phyloP scores from a whole-genome alignment of 2,113 vertebrate genomes.

The Miniopterus natalensis region DNA sequence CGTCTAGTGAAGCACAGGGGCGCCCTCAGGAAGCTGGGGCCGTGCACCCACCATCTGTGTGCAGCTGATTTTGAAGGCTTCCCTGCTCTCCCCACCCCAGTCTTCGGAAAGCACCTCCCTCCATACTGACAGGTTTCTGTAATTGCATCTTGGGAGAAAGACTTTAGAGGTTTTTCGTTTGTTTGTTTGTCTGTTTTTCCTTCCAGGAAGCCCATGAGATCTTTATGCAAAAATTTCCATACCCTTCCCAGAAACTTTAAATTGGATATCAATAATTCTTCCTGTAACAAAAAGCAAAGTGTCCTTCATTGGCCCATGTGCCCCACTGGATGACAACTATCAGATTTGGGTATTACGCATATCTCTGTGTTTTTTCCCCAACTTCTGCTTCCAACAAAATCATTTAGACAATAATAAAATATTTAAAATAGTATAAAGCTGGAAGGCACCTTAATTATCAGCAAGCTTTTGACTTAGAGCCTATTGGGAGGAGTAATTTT shows the following conservation, averaged over 20 bases:
- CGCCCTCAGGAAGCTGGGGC: background rate
- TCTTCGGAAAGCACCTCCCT: background rate
- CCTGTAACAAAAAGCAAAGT: background rate
- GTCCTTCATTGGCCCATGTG: background rate
- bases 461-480: conserved; percentile 1
- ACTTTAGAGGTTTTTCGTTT: background rate
- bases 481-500: background rate
- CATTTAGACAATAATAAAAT: conserved; percentile 11
- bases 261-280: background rate
- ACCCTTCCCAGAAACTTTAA: background rate
- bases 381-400: conserved; percentile 8
- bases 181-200: background rate
- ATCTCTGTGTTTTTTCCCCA: conserved; percentile 26
- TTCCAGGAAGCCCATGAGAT: background rate
- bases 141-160: background rate
- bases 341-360: background rate
- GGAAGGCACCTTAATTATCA: background rate
- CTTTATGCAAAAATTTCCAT: background rate
- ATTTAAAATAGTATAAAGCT: background rate
- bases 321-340: background rate
- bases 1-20: background rate
- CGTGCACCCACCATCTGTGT: fast-evolving
- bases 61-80: background rate
- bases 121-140: background rate
- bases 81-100: background rate